Percentiles rank a stretch among this genome's conserved stretches.
phyloP scores from a whole-genome alignment of 92 coral and sea anemone species.

The Epizoanthus stellaris region DNA sequence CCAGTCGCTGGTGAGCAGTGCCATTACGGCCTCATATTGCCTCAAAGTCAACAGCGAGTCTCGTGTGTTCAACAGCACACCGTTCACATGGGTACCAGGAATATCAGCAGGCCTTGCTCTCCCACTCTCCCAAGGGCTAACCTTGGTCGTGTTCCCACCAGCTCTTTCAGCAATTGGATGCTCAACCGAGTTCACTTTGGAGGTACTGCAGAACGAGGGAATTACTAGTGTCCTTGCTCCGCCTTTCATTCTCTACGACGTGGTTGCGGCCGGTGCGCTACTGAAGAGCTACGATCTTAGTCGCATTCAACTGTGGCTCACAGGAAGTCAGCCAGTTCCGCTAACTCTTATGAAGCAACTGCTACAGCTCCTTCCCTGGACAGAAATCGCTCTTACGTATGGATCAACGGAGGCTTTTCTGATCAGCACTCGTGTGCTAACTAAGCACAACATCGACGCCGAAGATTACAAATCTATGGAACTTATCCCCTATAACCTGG shows the following conservation, averaged over 20 bases:
- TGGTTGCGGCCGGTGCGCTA: conserved; percentile 6
- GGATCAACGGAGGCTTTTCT: conserved; percentile 44
- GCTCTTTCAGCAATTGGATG: conserved; percentile 35
- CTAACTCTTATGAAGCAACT: background rate
- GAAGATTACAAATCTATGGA: conserved; percentile 41
- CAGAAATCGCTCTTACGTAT: background rate
- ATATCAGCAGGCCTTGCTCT: conserved; percentile 24
- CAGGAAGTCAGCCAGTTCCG: conserved; percentile 39
- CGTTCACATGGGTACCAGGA: conserved; percentile 48
- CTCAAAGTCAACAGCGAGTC: background rate
- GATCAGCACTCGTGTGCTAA: conserved; percentile 2
- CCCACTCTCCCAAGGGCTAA: conserved; percentile 31
- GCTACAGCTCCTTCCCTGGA: conserved; percentile 6
- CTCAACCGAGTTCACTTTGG: conserved; percentile 14
- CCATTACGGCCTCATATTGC: conserved; percentile 16
- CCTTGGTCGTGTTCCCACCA: conserved; percentile 50
- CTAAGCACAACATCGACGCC: conserved; percentile 1
- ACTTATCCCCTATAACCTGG: conserved; percentile 28
- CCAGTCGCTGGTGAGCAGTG: conserved; percentile 37
- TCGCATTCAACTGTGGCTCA: conserved; percentile 1
- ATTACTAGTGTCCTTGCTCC: conserved; percentile 36
- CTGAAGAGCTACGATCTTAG: background rate
- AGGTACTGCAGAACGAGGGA: conserved; percentile 32
- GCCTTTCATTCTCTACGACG: conserved; percentile 36
- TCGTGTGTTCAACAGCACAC: conserved; percentile 34